Evolutionary conservation across 2,888 invertebrate species (phyloP).

Genomic region (Fissipunctia ypsillon): DNA sequence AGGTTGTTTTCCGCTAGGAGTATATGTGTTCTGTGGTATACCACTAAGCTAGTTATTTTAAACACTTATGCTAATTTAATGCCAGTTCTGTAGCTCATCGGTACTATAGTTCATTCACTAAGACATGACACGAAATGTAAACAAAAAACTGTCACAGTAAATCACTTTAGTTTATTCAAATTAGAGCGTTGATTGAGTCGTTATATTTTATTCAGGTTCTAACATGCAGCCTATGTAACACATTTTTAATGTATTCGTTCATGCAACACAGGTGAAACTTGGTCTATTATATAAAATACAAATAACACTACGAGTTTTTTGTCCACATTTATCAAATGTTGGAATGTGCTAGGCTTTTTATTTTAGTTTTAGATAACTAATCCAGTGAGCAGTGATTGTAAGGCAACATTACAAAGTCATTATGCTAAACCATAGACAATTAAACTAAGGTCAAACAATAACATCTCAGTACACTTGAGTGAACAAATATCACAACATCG

Average conservation of each 20-base stretch:
- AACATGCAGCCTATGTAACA: not conserved
- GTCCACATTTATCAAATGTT: not conserved
- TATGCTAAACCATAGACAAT: not conserved
- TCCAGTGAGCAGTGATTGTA: not conserved
- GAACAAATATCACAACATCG: slow-evolving; percentile 42
- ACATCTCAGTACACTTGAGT: slow-evolving; percentile 33
- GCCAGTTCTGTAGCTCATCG: not conserved
- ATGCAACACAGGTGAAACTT: not conserved
- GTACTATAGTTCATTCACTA: slow-evolving; percentile 6
- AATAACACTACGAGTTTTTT: not conserved
- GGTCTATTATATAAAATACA: not conserved
- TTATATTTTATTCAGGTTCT: slow-evolving; percentile 29
- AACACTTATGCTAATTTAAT: slow-evolving; percentile 22
- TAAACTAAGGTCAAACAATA: slow-evolving; percentile 3
- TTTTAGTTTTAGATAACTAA: not conserved
- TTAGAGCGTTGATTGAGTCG: slow-evolving; percentile 29
- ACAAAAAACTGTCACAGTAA: slow-evolving; percentile 25
- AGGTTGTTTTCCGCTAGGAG: no score
- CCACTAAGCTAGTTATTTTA: slow-evolving; percentile 11
- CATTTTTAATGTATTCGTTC: slow-evolving; percentile 3
- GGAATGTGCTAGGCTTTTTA: not conserved
- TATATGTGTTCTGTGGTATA: no score
- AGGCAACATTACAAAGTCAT: not conserved
- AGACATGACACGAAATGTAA: not conserved
- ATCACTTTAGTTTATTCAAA: slow-evolving; percentile 37